Conservation (phyloP, 1,140 invertebrate genomes). For the Drosophila equinoxialis region DNA sequence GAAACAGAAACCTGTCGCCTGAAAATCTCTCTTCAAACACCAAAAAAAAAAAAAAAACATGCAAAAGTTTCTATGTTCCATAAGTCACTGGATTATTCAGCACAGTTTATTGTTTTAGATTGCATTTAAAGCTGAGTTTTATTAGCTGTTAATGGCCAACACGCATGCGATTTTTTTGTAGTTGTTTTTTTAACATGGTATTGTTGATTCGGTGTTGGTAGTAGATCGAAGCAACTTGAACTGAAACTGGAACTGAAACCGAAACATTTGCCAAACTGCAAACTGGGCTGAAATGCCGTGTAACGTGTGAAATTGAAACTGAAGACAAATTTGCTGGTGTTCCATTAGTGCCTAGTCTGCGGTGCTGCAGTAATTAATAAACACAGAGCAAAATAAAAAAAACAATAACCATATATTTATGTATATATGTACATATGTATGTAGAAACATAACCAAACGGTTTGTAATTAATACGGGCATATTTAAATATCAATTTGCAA, state of each 20-base stretch:
- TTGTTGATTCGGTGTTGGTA: not conserved
- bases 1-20: constrained; percentile 19
- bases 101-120: constrained; percentile 70
- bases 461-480: constrained; percentile 77
- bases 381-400: constrained; percentile 35
- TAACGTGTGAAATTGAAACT: constrained; percentile 31
- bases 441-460: constrained; percentile 37
- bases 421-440: too few species aligned
- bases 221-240: constrained; percentile 8
- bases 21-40: not conserved
- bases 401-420: constrained; percentile 10
- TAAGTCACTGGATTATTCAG: constrained; percentile 36
- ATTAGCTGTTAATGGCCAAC: constrained; percentile 73
- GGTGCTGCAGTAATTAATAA: constrained; percentile 71
- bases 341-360: constrained; percentile 65
- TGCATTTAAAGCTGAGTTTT: constrained; percentile 64
- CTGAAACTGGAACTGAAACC: not conserved
- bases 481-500: constrained; percentile 82
- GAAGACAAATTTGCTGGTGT: constrained; percentile 69
- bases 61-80: constrained; percentile 46
- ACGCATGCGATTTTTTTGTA: constrained; percentile 66
- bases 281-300: constrained; percentile 6
- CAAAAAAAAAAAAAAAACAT: constrained; percentile 16
- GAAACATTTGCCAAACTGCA: constrained; percentile 9
- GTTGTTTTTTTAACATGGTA: not conserved